These are phyloP conservation scores for Ceriagrion tenellum DNA, from an alignment of 2,888 invertebrate species.

Conservation along the genomic window DNA sequence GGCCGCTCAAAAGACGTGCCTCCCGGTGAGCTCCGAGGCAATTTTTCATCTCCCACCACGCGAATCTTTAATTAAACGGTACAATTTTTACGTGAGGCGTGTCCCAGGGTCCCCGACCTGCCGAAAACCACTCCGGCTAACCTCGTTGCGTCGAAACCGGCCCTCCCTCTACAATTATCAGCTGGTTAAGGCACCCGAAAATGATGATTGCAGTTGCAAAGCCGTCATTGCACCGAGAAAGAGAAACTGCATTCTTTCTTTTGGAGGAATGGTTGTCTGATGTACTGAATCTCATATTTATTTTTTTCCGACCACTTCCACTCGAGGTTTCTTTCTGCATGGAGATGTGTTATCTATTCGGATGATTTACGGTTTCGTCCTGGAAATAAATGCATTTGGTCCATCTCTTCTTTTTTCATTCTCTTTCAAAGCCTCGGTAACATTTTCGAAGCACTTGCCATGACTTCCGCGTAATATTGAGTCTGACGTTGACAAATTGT, in stretches of 20 bases:
- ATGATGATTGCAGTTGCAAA: background rate
- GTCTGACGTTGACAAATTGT: background rate
- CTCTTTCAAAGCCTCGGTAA: background rate
- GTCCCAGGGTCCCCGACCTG: background rate
- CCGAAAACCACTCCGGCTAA: background rate
- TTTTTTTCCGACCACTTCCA: background rate
- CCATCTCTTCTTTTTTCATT: background rate
- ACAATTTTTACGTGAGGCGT: background rate
- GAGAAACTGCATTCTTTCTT: constrained; percentile 8
- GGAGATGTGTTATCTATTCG: background rate
- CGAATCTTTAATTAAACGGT: constrained; percentile 1
- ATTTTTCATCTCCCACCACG: background rate
- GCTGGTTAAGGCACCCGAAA: background rate
- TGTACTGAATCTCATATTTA: background rate
- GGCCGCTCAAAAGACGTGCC: background rate
- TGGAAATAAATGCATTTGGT: background rate
- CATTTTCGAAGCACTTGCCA: background rate
- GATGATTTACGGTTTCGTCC: background rate
- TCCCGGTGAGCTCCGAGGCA: background rate
- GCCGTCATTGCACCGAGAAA: background rate
- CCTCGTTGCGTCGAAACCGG: background rate
- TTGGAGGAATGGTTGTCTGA: background rate
- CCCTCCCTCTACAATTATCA: background rate
- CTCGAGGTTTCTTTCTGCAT: background rate
- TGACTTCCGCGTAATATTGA: background rate